phyloP scores from a whole-genome alignment of 1,140 invertebrate species.

The Plectrocnemia conspersa region DNA sequence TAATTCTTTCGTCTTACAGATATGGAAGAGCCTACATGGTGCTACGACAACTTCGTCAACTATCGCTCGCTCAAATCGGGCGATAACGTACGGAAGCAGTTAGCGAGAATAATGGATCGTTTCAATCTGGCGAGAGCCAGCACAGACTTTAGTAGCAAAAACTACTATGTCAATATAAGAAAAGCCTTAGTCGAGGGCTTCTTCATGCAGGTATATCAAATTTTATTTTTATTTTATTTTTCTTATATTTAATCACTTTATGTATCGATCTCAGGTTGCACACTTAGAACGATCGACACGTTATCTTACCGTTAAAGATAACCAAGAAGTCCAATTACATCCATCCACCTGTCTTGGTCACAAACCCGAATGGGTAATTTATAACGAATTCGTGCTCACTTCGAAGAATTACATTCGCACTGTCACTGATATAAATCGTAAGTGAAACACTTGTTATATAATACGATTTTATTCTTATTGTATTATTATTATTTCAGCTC shows the following conservation, averaged over 20 bases:
- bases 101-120: conserved; percentile 67
- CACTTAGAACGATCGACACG: conserved; percentile 94
- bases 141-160: conserved; percentile 97
- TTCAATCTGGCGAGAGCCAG: conserved; percentile 90
- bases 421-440: conserved; percentile 98
- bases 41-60: conserved; percentile 99
- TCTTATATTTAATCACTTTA: no score
- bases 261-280: conserved; percentile 63
- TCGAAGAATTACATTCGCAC: conserved; percentile 99
- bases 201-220: conserved; percentile 90
- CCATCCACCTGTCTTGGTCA: conserved; percentile 98
- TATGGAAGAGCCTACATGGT: conserved; percentile 94
- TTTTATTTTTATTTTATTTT: conserved; percentile 17
- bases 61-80: conserved; percentile 92
- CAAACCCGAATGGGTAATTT: conserved; percentile 99
- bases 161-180: conserved; percentile 98
- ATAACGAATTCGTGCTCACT: conserved; percentile 99
- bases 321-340: conserved; percentile 97
- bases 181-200: conserved; percentile 97
- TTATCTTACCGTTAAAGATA: conserved; percentile 98
- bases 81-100: conserved; percentile 63
- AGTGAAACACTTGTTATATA: conserved; percentile 42
- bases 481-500: conserved; percentile 61
- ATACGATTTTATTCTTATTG: conserved; percentile 8
- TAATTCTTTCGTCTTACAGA: conserved; percentile 39